Base-by-base conservation (phyloP, 2,888 invertebrate species). In the Andricus curvator region DNA sequence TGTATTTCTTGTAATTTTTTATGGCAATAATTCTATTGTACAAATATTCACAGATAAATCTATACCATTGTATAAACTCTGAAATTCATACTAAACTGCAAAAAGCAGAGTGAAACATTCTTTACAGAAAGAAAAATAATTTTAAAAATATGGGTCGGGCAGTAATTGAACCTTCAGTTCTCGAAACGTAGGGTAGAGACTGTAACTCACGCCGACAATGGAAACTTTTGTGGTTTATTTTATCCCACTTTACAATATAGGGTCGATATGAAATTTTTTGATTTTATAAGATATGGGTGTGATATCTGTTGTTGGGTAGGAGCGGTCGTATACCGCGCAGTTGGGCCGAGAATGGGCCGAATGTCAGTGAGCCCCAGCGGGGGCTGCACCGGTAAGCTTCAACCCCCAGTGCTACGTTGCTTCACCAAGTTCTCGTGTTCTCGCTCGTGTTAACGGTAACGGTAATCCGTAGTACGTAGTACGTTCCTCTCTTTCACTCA, bases 311-410 rank as follows among this genome's bases (percentile, higher is more conserved):
- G 90, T 91, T 91, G 91, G 88, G 90, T 92, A 92, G 92, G 92
- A 92, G 90, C 92, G 92, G 91, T 92, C 86, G 91, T 92, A 87
- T 92, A 92, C 91, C 92, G 92, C 90, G 89, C 92, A 87, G 89
- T 92, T 90, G 92, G 92, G 90, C 92, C 92, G 51, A 91, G 92
- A 88, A 88, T 92, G 87, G 91, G 91, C 89, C 92, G 92, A 92
- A 88, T 92, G 88, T 92, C 92, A 87, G 90, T 92, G 86, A 92
- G 90, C 90, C 91, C 91, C 88, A 92, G 89, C 89, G 91, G 91
- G 91, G 92, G 91, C 91, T 92, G 92, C 88, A 91, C 92, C 90
- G 92, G 92, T 92, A 92, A 92, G 92, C 92, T 91, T 90, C 84
- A 90, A 91, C 90, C 88, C 88, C 89, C 90, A 89, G 85, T 92